Evolutionary conservation across 2,797 vertebrate species (phyloP).

Genomic region (Pteropus rufus): DNA sequence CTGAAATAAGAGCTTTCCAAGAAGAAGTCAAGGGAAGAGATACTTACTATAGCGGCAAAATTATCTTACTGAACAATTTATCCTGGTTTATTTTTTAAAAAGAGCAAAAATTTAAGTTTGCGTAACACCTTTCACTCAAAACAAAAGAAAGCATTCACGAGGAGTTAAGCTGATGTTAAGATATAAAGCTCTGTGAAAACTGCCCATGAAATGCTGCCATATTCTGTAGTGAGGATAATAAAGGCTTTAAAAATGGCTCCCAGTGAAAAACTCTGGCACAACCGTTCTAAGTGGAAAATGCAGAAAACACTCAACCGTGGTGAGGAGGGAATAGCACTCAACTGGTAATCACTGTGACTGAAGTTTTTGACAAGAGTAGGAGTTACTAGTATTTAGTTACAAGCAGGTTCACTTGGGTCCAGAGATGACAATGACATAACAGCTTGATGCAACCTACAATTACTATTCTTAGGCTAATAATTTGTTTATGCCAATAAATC

Average conservation of each 20-base stretch:
- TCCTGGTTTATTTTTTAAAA: background rate
- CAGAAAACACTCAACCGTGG: background rate
- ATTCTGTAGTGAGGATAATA: background rate
- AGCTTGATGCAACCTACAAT: background rate
- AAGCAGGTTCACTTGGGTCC: background rate
- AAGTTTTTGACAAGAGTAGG: background rate
- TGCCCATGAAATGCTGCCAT: background rate
- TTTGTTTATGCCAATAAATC: background rate
- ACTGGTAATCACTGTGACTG: background rate
- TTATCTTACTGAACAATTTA: slow-evolving; percentile 10
- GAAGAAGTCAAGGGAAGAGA: background rate
- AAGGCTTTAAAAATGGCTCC: background rate
- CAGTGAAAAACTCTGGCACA: background rate
- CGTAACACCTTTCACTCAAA: background rate
- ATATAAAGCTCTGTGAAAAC: background rate
- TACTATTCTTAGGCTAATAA: background rate
- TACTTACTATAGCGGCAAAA: background rate
- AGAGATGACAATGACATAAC: background rate
- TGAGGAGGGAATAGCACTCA: background rate
- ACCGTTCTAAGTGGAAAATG: background rate
- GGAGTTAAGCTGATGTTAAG: background rate
- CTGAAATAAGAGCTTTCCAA: slow-evolving; percentile 48
- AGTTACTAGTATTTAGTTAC: background rate
- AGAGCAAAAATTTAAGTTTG: slow-evolving; percentile 21
- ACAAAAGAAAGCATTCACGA: background rate